These are phyloP conservation scores for Diabrotica undecimpunctata DNA, from an alignment of 1,140 invertebrate species.

Conservation along the genomic window DNA sequence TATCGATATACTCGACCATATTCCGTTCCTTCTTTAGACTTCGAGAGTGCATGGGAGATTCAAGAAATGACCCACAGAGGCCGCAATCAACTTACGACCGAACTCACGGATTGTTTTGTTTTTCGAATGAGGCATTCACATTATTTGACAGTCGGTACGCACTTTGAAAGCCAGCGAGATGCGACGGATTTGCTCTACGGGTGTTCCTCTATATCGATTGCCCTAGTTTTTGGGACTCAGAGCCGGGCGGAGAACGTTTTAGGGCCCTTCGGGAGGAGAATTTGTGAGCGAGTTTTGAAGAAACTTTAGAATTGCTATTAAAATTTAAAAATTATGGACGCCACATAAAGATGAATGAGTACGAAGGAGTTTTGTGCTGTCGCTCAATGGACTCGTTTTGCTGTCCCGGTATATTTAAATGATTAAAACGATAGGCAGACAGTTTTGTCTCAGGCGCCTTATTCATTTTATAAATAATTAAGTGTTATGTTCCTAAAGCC, in stretches of 20 bases:
- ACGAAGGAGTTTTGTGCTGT: no score
- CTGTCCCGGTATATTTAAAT: no score
- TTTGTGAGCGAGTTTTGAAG: no score
- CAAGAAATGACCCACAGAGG: slow-evolving; percentile 12
- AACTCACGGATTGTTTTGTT: slow-evolving; percentile 32
- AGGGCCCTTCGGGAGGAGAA: neutral
- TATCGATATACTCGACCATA: slow-evolving; percentile 40
- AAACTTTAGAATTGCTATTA: no score
- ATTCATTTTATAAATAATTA: no score
- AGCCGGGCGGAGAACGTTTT: slow-evolving; percentile 18
- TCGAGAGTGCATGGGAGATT: neutral
- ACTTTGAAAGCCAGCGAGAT: slow-evolving; percentile 25
- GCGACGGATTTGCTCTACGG: slow-evolving; percentile 30
- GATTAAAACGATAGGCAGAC: no score
- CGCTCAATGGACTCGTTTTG: no score
- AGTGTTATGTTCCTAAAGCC: no score
- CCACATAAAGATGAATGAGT: no score
- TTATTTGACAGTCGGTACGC: slow-evolving; percentile 26
- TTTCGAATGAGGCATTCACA: slow-evolving; percentile 29
- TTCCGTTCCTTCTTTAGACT: slow-evolving; percentile 10
- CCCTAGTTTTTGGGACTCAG: slow-evolving; percentile 37
- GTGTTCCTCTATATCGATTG: slow-evolving; percentile 42
- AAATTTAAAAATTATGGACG: no score
- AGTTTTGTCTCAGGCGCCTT: no score
- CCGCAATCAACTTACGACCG: slow-evolving; percentile 9